A percentile compares a stretch with the other conserved stretches of the same genome.
Evolutionary conservation across 2,888 invertebrate genomes (phyloP).

Genomic region (Lithophane socia): DNA sequence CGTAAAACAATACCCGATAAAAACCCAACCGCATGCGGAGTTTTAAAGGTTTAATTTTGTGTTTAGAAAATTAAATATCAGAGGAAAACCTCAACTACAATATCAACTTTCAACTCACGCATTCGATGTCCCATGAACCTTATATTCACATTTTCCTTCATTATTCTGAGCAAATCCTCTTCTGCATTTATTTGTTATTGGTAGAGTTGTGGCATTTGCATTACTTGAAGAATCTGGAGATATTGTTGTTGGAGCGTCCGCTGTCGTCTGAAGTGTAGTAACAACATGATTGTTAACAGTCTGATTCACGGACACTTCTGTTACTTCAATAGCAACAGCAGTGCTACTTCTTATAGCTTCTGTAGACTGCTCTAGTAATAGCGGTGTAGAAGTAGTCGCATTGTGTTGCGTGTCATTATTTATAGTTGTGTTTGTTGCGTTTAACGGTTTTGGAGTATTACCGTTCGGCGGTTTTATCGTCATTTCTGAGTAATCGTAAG

Average conservation of each 20-base stretch:
- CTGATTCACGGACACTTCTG: constrained; percentile 44
- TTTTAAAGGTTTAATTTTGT: neutral
- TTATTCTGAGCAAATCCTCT: constrained; percentile 83
- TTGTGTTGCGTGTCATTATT: constrained; percentile 69
- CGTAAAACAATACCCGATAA: constrained; percentile 5
- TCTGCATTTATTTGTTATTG: constrained; percentile 75
- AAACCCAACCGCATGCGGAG: neutral
- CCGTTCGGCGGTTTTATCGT: constrained; percentile 92
- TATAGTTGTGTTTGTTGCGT: constrained; percentile 70
- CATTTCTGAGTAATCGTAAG: constrained; percentile 93
- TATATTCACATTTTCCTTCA: constrained; percentile 84
- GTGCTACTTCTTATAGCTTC: constrained; percentile 62
- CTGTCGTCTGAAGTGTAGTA: constrained; percentile 40
- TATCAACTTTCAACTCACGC: constrained; percentile 78
- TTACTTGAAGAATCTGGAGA: constrained; percentile 45
- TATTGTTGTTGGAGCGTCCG: constrained; percentile 49
- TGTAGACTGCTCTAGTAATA: constrained; percentile 63
- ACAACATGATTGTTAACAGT: constrained; percentile 38
- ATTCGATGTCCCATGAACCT: constrained; percentile 82
- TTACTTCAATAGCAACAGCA: constrained; percentile 59
- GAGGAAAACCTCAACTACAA: constrained; percentile 6
- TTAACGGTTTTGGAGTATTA: constrained; percentile 84
- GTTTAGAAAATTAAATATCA: neutral
- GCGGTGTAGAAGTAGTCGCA: constrained; percentile 65
- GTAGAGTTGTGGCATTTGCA: constrained; percentile 45